Percentiles rank a stretch among this genome's conserved stretches.
phyloP scores from a whole-genome alignment of 1,140 invertebrate genomes.

The Myzus persicae region DNA sequence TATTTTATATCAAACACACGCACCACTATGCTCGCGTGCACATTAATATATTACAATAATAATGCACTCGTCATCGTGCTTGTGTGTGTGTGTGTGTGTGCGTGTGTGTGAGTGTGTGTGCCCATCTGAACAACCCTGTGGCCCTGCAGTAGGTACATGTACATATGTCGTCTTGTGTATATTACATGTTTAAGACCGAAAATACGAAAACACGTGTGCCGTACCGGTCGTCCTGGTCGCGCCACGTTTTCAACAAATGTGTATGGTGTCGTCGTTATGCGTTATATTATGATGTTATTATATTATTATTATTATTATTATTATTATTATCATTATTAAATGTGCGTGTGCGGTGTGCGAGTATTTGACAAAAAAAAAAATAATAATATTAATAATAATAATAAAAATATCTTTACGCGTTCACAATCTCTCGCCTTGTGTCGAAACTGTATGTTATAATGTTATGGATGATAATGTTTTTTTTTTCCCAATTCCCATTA shows the following conservation, averaged over 20 bases:
- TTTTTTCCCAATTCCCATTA: background rate
- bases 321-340: too few relatives aligned
- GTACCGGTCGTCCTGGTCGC: background rate
- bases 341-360: background rate
- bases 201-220: slow-evolving; percentile 10
- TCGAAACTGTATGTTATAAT: background rate
- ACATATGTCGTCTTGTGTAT: too few relatives aligned
- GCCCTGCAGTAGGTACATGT: background rate
- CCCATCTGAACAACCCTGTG: background rate
- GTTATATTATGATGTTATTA: background rate
- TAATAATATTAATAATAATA: background rate
- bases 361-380: background rate
- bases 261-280: background rate
- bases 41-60: slow-evolving; percentile 15
- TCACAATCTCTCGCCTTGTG: background rate
- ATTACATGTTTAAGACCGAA: background rate
- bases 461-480: background rate
- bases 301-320: background rate
- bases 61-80: background rate
- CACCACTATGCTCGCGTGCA: background rate
- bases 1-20: slow-evolving; percentile 5
- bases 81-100: background rate
- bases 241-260: slow-evolving; percentile 26
- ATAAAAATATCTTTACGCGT: background rate
- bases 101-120: background rate